These are phyloP conservation scores for Odontomyia ornata DNA, from an alignment of 2,888 invertebrate species.

Conservation along the genomic window DNA sequence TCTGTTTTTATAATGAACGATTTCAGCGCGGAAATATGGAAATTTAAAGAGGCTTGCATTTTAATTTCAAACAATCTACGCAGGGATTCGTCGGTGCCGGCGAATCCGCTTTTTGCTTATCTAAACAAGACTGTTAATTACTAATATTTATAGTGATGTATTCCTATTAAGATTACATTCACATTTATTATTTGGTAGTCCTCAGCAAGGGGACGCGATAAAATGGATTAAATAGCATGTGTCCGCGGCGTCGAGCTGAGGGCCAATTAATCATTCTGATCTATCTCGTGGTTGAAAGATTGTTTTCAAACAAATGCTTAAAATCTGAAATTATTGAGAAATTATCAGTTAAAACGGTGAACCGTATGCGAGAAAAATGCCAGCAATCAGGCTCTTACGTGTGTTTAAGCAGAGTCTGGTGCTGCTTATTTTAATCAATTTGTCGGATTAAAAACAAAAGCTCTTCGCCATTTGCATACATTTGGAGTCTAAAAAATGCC, in stretches of 20 bases:
- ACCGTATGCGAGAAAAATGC: too few species aligned
- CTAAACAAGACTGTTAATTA: constrained; percentile 38
- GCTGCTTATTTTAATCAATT: too few species aligned
- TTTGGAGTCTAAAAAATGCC: too few species aligned
- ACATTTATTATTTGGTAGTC: background rate
- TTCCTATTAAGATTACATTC: background rate
- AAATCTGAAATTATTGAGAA: too few species aligned
- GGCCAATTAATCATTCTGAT: background rate
- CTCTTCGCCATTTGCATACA: too few species aligned
- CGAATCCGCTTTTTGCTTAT: constrained; percentile 31
- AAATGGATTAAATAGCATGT: background rate
- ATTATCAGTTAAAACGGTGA: too few species aligned
- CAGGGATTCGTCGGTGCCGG: background rate
- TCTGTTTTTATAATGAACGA: constrained; percentile 27
- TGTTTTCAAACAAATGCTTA: too few species aligned
- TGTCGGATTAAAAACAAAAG: too few species aligned
- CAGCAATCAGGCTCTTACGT: too few species aligned
- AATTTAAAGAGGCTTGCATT: constrained; percentile 3
- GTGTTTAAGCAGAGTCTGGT: too few species aligned
- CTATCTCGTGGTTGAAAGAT: background rate
- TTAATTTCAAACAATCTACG: too few species aligned
- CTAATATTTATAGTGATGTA: constrained; percentile 24
- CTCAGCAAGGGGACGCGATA: background rate
- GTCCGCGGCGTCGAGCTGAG: background rate
- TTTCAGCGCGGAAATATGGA: constrained; percentile 18